These are phyloP conservation scores for Synergus umbraculus DNA, from an alignment of 2,888 invertebrate genomes.

Conservation along the genomic window DNA sequence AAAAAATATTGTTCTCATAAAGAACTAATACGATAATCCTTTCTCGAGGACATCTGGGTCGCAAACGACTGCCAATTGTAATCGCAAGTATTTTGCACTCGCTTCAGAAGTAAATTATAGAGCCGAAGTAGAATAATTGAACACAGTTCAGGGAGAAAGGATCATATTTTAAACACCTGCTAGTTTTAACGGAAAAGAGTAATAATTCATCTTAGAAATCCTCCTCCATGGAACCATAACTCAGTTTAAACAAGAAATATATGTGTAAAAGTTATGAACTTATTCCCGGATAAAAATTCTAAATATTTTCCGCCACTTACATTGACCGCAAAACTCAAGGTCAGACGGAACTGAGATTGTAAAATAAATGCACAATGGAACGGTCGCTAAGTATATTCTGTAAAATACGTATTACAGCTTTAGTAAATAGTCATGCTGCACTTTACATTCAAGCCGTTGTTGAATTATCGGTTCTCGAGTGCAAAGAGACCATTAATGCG, in stretches of 20 bases:
- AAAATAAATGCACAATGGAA: not conserved
- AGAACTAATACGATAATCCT: conserved; percentile 10
- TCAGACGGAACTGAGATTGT: not conserved
- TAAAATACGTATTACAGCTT: not conserved
- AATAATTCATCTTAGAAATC: too few relatives aligned
- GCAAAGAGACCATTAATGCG: not conserved
- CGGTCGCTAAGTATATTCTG: not conserved
- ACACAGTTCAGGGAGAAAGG: not conserved
- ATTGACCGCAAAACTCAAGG: not conserved
- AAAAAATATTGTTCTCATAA: not conserved
- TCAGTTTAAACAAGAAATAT: not conserved
- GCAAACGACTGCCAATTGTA: conserved; percentile 13
- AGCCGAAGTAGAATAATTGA: conserved; percentile 17
- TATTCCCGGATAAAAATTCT: too few relatives aligned
- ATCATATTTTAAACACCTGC: conserved; percentile 11
- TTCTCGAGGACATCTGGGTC: conserved; percentile 15
- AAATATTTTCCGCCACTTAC: not conserved
- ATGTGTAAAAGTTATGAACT: too few relatives aligned
- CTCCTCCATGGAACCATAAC: not conserved
- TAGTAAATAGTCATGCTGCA: not conserved
- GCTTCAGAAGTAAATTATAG: conserved; percentile 27
- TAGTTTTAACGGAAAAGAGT: not conserved
- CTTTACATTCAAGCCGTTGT: not conserved
- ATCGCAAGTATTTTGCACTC: conserved; percentile 15
- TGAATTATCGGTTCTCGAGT: not conserved